Evolutionary conservation across 2,888 invertebrate species (phyloP), one percentile per base, ranked within the genome.

Genomic region (Volucella inanis): DNA sequence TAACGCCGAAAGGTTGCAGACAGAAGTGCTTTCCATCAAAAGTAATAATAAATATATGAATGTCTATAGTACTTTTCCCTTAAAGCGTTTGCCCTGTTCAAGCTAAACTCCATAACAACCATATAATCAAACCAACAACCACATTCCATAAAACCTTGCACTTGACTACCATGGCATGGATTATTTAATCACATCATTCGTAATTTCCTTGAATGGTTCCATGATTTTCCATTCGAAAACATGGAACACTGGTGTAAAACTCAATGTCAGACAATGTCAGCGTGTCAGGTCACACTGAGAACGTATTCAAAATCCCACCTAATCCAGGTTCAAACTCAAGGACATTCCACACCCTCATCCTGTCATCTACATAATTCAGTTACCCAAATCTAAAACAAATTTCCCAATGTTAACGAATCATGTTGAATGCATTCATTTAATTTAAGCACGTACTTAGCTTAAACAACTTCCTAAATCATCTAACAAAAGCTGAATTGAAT

Each of bases 401-500:
- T 31, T 31, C 31, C 31, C 31, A 64, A 14, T 15, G 45, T 49
- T 55, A 74, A 55, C 49, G 65, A 57, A 74, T 65, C 39, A 65
- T 43, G 11, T 38, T 11, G 43, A 39, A 18, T 11, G 14, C 61
- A 61, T 39, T 47, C 57, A 49, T 12, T 22, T 50, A 43, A 49
- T 12, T 22, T 50, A 43, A 39, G 67, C 54, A 76, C 54, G 47
- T 43, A 61, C 67, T 80, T 67, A 47, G 49, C 15, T 62, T 31
- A 61, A 62, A 76, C 55, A 49, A 68, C 43, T 62, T 75, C 75
- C 55, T 43, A 50, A 68, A 50, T 62, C 74, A 75, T 75, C 74
- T 50, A 62, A 18, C 75, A 81, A 70, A 80, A 80, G 55, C 43
- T 49, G 43, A 75, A 57, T 68, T 61, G 22, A 59, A 41, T 10